phyloP scores from a whole-genome alignment of 2,113 vertebrate species.

The Brachyistius frenatus region DNA sequence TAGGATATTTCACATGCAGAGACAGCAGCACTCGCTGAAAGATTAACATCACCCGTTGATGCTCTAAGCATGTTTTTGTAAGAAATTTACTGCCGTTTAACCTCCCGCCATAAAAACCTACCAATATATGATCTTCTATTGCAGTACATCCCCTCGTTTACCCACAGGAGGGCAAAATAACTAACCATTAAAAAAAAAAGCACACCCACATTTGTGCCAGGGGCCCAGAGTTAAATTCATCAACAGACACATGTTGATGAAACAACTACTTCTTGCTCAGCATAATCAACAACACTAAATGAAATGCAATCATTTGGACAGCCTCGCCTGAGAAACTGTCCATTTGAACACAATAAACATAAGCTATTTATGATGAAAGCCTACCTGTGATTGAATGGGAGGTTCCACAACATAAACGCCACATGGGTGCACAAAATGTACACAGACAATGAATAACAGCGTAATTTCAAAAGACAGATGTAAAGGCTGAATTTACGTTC shows the following conservation, averaged over 20 bases:
- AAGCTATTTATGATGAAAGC: neutral
- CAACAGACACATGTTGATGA: slow-evolving; percentile 57
- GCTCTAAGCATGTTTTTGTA: neutral
- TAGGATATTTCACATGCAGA: neutral
- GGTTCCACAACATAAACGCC: slow-evolving; percentile 2
- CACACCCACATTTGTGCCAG: neutral
- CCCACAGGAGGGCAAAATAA: neutral
- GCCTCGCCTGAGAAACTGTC: neutral
- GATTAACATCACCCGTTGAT: neutral
- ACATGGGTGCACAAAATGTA: slow-evolving; percentile 7
- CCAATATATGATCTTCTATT: neutral
- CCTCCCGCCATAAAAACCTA: neutral
- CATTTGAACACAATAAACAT: neutral
- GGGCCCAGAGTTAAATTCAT: slow-evolving; percentile 20
- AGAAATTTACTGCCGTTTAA: neutral
- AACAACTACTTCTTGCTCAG: neutral
- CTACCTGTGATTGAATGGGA: neutral
- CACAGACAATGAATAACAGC: slow-evolving; percentile 8
- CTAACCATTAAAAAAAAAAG: neutral
- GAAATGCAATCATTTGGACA: neutral
- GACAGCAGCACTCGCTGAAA: neutral
- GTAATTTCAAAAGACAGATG: neutral
- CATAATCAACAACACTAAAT: neutral
- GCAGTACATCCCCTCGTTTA: neutral
- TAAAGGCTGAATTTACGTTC: neutral